Base-by-base conservation (phyloP, 2,797 vertebrate species). In the Selene dorsalis region DNA sequence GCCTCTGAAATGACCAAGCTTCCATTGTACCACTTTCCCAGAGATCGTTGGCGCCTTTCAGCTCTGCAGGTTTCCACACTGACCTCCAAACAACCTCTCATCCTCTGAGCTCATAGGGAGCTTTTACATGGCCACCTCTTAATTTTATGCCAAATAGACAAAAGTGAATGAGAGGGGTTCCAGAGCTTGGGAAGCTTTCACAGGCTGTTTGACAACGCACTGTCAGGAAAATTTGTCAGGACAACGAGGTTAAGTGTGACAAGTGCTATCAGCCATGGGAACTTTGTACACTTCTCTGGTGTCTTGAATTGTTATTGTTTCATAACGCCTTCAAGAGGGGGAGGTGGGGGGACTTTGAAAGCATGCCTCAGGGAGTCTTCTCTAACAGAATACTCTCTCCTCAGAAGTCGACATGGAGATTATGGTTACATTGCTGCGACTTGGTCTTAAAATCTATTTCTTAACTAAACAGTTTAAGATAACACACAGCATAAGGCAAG, bases 201-300 rank as follows among this genome's bases (percentile, higher is more conserved):
- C 87, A 83, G 65, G 55, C 67, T 41, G 83, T 70, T 73, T 43
- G 83, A 91, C 83, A 56, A 73, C 12, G 66, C 80, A 84, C 76
- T 69, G 84, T 82, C 80, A 80, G 84, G 59, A 73, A 87, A 87
- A 85, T 90, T 83, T 80, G 87, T 89, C 77, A 72, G 73, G 83
- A 90, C 89, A 82, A 82, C 60, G 64, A 92, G 90, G 91, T 92
- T 92, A 92, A 94, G 85, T 90, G 91, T 86, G 88, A 93, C 91
- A 86, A 86, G 55, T 69, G 84, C 67, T 79, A 77, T 88, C 77
- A 84, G 83, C 91, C 92, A 90, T 93, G 93, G 89, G 93, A 95
- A 93, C 87, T 79, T 81, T 84, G 73, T 82, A 87, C 77, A 55
- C 91, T 80, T 85, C 87, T 84, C 69, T 55, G 75, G 82, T 79